Evolutionary conservation across 1,140 invertebrate species (phyloP).

Genomic region (Rhysida immarginata): DNA sequence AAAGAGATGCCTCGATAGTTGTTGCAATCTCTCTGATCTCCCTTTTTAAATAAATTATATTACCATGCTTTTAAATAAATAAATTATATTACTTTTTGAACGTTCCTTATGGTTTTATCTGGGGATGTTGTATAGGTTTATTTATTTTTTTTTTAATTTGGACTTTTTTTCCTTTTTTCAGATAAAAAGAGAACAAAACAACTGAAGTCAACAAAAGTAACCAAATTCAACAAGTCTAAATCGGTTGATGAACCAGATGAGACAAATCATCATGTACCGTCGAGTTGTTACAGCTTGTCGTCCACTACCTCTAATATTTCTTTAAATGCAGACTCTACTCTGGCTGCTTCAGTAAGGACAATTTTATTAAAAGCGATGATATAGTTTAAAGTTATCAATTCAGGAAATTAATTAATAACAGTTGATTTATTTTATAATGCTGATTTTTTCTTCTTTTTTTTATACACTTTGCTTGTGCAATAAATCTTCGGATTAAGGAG

Average conservation of each 20-base stretch:
- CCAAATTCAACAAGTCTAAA: slow-evolving; percentile 1
- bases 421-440: too few species aligned
- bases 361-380: background rate
- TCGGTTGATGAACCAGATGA: slow-evolving; percentile 4
- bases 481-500: background rate
- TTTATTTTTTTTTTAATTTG: too few species aligned
- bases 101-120: too few species aligned
- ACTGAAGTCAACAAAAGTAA: slow-evolving; percentile 10
- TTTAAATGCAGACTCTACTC: background rate
- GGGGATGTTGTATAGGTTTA: background rate
- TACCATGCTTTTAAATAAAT: too few species aligned
- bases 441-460: too few species aligned
- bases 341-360: slow-evolving; percentile 10
- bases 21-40: too few species aligned
- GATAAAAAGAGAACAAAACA: slow-evolving; percentile 20
- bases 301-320: slow-evolving; percentile 8
- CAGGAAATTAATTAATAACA: too few species aligned
- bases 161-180: background rate
- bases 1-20: too few species aligned
- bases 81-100: too few species aligned
- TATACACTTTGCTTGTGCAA: background rate
- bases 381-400: background rate
- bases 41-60: too few species aligned
- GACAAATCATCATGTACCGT: slow-evolving; percentile 11
- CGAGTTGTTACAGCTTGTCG: slow-evolving; percentile 7